Conservation (phyloP, 2,113 vertebrate genomes). For the Myrmophylax atrothorax region DNA sequence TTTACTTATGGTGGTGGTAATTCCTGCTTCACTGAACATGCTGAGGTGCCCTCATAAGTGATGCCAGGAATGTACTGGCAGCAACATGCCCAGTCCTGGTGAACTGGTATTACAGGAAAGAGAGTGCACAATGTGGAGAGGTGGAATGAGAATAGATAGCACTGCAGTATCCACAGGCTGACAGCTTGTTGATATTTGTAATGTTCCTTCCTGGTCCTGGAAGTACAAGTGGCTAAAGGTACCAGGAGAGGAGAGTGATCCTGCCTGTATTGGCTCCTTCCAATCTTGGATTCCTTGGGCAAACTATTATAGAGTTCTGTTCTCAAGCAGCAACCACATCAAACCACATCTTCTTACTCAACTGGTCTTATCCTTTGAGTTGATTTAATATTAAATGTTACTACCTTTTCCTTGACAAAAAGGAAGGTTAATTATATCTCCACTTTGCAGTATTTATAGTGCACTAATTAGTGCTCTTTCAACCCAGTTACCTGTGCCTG, state of each 20-base stretch:
- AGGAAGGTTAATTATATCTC: not conserved
- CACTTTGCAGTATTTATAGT: not conserved
- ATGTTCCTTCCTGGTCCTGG: not conserved
- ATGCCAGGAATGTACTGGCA: not conserved
- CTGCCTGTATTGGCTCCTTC: not conserved
- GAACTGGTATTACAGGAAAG: not conserved
- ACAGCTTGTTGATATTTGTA: accelerated
- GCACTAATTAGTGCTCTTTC: not conserved
- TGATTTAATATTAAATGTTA: not conserved
- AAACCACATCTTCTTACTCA: not conserved
- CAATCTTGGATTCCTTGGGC: accelerated
- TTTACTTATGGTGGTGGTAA: not conserved
- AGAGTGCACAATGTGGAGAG: not conserved
- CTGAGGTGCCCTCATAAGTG: not conserved
- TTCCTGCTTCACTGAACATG: not conserved
- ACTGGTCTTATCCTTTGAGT: not conserved
- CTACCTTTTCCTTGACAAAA: not conserved
- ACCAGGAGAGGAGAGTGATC: accelerated
- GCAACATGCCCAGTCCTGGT: accelerated
- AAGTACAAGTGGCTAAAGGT: not conserved
- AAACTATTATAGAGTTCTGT: not conserved
- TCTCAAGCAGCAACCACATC: not conserved
- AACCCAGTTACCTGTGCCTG: not conserved
- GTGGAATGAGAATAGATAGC: not conserved
- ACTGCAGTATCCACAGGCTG: not conserved